Evolutionary conservation across 2,797 vertebrate species (phyloP).

Genomic region (Peromyscus eremicus): DNA sequence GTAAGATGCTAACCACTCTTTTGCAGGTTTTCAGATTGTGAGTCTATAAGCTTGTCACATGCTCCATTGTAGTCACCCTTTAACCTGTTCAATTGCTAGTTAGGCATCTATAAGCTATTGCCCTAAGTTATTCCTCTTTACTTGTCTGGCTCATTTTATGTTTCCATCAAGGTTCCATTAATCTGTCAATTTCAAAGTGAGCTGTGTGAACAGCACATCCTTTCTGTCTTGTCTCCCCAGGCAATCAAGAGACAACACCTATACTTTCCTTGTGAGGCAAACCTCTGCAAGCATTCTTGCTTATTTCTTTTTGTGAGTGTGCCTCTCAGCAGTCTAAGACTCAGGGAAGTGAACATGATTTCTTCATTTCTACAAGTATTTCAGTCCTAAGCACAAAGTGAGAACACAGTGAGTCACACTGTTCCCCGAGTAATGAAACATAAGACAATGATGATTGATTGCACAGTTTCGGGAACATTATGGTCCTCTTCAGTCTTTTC

Average conservation of each 20-base stretch:
- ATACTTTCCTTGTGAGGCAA: not conserved
- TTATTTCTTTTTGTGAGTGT: not conserved
- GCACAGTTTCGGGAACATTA: not conserved
- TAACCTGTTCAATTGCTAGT: not conserved
- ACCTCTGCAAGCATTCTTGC: not conserved
- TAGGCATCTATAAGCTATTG: not conserved
- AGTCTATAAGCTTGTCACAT: not conserved
- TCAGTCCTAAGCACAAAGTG: not conserved
- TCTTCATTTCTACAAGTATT: not conserved
- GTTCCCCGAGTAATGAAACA: not conserved
- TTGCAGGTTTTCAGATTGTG: not conserved
- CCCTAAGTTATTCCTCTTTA: not conserved
- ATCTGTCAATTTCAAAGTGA: not conserved
- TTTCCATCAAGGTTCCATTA: not conserved
- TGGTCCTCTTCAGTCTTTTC: not conserved
- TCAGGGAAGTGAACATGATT: not conserved
- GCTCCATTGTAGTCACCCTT: not conserved
- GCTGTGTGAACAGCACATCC: not conserved
- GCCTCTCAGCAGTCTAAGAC: not conserved
- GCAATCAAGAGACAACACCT: not conserved
- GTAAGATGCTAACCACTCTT: not conserved
- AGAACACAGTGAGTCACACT: not conserved
- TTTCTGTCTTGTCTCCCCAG: not conserved
- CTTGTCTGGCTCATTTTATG: not conserved
- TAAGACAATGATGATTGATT: not conserved